Base-by-base conservation (phyloP, 2,888 invertebrate species). In the Callyntrura sp. region DNA sequence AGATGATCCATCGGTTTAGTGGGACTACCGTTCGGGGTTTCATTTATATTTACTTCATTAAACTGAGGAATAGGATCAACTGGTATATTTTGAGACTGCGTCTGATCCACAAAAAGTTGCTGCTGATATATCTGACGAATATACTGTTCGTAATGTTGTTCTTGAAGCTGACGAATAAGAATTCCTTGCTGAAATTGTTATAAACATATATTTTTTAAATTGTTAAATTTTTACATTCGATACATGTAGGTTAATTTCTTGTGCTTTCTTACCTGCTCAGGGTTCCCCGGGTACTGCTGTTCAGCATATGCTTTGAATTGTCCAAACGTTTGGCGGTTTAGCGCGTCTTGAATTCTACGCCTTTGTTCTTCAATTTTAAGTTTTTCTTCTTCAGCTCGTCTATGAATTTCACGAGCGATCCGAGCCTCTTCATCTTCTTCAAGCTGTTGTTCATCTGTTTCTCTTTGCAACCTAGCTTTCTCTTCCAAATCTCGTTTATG, bases 111-210 rank as follows among this genome's bases (percentile, higher is more conserved):
- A 73, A 86, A 92, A 43, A 94, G 93, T 94, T 94, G 95, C 94
- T 95, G 96, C 94, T 95, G 96, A 94, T 96, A 97, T 57, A 99
- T 95, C 94, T 99, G 99, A 94, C 99, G 98, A 96, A 99, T 98
- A 94, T 99, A 99, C 94, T 99, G 99, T 94, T 99, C 98, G 94
- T 99, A 99, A 95, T 99, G 99, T 94, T 99, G 99, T 93, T 99
- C 99, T 95, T 99, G 99, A 70, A 99, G 95, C 94, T 99, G 99
- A 86, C 97, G 96, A 88, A 99, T 98, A 35, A 99, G 95, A 62
- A 98, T 96, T 0, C 98, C 98, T 96, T 99, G 99, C 95, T 99
- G 48, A 35, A 84, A 25, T 62, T 62, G 23, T 5, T 20, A 60
- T 8, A 55, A 79, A 20, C 3, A 48, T 35, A 76, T n/a, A n/a